Evolutionary conservation across 2,797 vertebrate species (phyloP), one percentile per base, ranked within the genome.

Genomic region (Pseudopleuronectes americanus): DNA sequence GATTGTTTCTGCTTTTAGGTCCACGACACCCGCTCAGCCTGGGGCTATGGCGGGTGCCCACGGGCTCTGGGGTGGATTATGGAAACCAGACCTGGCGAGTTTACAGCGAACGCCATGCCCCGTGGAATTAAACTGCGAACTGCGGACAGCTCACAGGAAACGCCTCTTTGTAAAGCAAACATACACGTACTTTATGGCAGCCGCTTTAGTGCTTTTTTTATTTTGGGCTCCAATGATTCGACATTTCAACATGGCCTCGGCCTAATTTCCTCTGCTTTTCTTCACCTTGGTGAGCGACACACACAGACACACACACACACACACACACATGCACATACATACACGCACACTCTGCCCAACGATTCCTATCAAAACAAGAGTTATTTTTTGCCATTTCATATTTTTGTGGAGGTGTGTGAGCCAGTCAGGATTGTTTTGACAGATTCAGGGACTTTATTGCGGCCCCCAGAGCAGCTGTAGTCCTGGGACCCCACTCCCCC

Each of bases 81-180:
- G 76, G 82, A 90, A 93, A 91, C 81, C 89, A 88, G 87, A 88
- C 83, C 77, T 77, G 71, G 79, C 71, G 57, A 64, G 89, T 91
- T 89, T 81, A 86, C 88, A 77, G 79, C 58, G 7, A 88, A 78
- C 49, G 76, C 56, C 64, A 70, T 64, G 81, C 76, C 66, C 75
- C 49, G 56, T 64, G 75, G 84, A 84, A 81, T 71, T 68, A 79
- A 81, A 81, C 77, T 63, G 84, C 33, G 24, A 88, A 81, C 88
- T 91, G 90, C 26, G 71, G 90, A 93, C 90, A 88, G 89, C 88
- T 92, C 81, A 71, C 90, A 90, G 91, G 91, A 93, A 92, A 81
- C 84, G 58, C 71, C 89, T 91, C 89, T 93, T 86, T 90, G 87
- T 87, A 90, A 92, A 92, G 82, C 86, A 92, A 93, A 92, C 90